Conservation (phyloP, 2,888 invertebrate species). For the Bombylius discolor region DNA sequence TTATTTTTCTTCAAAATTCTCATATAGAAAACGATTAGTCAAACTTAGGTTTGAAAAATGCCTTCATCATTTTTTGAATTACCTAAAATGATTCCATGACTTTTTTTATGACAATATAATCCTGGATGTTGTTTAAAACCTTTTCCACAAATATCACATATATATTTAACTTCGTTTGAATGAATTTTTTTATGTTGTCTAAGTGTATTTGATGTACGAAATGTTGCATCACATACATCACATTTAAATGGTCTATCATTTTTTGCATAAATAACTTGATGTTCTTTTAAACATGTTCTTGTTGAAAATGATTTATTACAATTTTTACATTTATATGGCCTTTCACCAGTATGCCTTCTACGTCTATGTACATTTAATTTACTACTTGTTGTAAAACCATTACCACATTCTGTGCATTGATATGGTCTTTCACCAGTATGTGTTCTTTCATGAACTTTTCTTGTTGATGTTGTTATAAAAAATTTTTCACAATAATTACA, state of each 20-base stretch:
- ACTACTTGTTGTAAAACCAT: neutral
- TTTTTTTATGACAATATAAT: neutral
- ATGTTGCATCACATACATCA: neutral
- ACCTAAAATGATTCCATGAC: neutral
- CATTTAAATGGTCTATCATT: neutral
- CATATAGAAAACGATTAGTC: too few relatives aligned
- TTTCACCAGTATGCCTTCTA: neutral
- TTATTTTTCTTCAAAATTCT: too few relatives aligned
- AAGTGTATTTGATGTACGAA: neutral
- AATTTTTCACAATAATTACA: neutral
- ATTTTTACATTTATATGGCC: neutral
- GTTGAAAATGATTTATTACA: neutral
- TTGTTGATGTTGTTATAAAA: neutral
- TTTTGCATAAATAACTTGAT: neutral
- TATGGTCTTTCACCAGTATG: neutral
- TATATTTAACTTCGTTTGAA: neutral
- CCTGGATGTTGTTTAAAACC: neutral
- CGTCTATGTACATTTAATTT: neutral
- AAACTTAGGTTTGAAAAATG: too few relatives aligned
- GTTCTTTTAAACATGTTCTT: too few relatives aligned
- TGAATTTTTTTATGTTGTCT: neutral
- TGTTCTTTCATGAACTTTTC: neutral
- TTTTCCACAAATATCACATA: neutral
- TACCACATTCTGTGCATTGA: neutral
- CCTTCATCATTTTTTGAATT: too few relatives aligned